phyloP scores from a whole-genome alignment of 2,797 vertebrate species.

The Cichlasoma orientale region DNA sequence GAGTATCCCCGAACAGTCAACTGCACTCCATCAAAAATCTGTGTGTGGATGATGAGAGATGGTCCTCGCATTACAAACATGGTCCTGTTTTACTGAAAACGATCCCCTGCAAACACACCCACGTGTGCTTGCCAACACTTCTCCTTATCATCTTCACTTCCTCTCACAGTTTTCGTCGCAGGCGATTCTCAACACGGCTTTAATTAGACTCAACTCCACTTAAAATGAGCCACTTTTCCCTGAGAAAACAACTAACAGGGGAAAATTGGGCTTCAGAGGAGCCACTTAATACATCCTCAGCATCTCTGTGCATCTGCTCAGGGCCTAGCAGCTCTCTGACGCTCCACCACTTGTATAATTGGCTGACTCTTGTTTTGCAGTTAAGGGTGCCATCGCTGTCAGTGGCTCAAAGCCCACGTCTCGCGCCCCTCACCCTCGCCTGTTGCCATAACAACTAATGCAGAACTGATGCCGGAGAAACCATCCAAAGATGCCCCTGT shows the following conservation, averaged over 20 bases:
- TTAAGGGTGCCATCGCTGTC: conserved; percentile 33
- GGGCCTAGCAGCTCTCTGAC: conserved; percentile 12
- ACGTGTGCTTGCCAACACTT: neutral
- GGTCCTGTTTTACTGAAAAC: neutral
- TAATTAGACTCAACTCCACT: conserved; percentile 54
- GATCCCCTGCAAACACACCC: conserved; percentile 2
- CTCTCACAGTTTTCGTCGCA: conserved; percentile 13
- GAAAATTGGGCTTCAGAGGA: conserved; percentile 35
- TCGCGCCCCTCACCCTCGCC: neutral
- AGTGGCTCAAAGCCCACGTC: conserved; percentile 8
- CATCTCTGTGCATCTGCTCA: conserved; percentile 8
- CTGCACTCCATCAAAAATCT: no score
- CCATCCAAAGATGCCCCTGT: conserved; percentile 1
- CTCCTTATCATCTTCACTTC: conserved; percentile 18
- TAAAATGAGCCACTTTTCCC: conserved; percentile 44
- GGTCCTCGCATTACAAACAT: neutral
- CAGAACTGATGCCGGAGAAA: conserved; percentile 6
- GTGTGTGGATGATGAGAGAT: no score
- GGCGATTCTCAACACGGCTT: conserved; percentile 29
- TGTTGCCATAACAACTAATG: conserved; percentile 45
- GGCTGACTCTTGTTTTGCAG: conserved; percentile 36
- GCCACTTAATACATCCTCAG: conserved; percentile 43
- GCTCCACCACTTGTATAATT: conserved; percentile 43
- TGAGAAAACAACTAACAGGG: conserved; percentile 48
- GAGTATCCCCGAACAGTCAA: no score